These are phyloP conservation scores for Trochalopteron elliotii DNA, from an alignment of 2,113 vertebrate species.

Conservation along the genomic window DNA sequence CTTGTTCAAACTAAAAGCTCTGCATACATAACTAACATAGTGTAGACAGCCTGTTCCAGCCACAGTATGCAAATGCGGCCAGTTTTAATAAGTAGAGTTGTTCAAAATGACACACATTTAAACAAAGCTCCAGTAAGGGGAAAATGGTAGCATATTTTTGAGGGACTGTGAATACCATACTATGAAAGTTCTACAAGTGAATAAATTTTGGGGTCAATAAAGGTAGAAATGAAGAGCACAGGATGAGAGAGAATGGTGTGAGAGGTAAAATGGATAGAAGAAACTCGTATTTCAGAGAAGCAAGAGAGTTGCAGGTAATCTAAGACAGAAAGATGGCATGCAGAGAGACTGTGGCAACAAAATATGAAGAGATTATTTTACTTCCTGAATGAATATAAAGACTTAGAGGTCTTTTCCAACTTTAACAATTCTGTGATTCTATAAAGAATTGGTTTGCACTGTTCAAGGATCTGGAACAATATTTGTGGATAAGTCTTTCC, in stretches of 20 bases:
- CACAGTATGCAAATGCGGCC: neutral
- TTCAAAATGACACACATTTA: neutral
- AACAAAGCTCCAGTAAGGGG: neutral
- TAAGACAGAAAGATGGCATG: neutral
- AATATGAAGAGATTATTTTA: neutral
- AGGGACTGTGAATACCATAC: neutral
- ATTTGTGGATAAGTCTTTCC: neutral
- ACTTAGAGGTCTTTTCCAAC: neutral
- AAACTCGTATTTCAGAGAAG: neutral
- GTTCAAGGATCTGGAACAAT: neutral
- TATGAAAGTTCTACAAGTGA: neutral
- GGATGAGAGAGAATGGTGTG: accelerated
- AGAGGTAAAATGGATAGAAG: neutral
- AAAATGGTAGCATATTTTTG: neutral
- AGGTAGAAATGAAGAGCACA: neutral
- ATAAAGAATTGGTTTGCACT: neutral
- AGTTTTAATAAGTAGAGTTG: neutral
- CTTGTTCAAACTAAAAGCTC: neutral
- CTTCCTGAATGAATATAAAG: neutral
- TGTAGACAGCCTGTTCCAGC: neutral
- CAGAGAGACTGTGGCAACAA: neutral
- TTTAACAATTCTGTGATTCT: neutral
- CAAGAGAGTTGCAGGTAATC: neutral
- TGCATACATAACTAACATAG: neutral
- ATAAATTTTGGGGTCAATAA: neutral